Percentiles rank a stretch among this genome's conserved stretches.
These are phyloP conservation scores for Dicrostonyx torquatus DNA, from an alignment of 2,797 vertebrate species.

Conservation along the genomic window DNA sequence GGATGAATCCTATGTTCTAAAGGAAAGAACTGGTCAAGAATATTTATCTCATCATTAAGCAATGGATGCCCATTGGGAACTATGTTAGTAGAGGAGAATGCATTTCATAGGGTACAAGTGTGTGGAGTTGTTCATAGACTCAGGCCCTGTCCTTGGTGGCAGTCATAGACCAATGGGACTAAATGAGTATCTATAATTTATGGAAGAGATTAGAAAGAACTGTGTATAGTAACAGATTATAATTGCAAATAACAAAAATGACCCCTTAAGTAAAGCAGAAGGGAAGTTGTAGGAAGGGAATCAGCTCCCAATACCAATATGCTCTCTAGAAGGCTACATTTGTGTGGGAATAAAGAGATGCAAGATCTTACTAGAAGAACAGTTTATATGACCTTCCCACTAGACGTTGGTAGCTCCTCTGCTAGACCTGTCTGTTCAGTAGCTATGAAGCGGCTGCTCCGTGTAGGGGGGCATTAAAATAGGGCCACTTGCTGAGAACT, in stretches of 20 bases:
- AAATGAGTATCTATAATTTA: neutral
- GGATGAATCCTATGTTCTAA: neutral
- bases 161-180: neutral
- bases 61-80: neutral
- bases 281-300: neutral
- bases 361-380: neutral
- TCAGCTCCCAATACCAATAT: neutral
- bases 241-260: neutral
- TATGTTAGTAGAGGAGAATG: neutral
- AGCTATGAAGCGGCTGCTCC: neutral
- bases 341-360: neutral
- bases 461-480: neutral
- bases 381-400: neutral
- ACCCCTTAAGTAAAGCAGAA: neutral
- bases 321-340: neutral
- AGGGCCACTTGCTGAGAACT: neutral
- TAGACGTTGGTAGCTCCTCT: neutral
- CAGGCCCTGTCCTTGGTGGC: neutral
- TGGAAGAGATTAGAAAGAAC: neutral
- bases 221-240: neutral
- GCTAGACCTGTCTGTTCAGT: neutral
- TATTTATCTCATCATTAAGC: neutral
- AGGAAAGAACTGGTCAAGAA: neutral
- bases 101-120: neutral
- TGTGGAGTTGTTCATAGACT: neutral